phyloP scores from a whole-genome alignment of 2,797 vertebrate genomes.

The Mormyrops boulengeri region DNA sequence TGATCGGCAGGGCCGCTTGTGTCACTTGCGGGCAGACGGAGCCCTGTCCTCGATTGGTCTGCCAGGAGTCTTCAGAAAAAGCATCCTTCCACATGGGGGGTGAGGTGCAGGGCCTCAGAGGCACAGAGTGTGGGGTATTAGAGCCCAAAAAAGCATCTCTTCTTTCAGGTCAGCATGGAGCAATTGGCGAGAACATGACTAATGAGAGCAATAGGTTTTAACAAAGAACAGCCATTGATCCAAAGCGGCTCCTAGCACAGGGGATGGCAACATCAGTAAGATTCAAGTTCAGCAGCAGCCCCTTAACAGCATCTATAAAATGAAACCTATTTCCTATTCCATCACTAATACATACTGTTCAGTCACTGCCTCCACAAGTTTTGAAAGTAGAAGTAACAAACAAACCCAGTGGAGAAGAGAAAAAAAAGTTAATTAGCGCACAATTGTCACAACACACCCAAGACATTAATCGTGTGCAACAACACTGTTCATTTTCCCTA shows the following conservation, averaged over 20 bases:
- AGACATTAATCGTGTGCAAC: neutral
- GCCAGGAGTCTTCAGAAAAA: neutral
- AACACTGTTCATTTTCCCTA: neutral
- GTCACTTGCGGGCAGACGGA: neutral
- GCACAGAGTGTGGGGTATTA: neutral
- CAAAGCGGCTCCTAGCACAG: neutral
- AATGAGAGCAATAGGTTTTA: neutral
- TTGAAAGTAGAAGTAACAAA: neutral
- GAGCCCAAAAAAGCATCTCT: neutral
- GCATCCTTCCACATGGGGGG: no score
- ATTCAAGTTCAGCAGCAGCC: neutral
- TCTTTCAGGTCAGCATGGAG: neutral
- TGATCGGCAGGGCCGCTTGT: neutral
- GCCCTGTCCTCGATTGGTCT: neutral
- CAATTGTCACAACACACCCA: neutral
- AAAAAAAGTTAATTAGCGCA: neutral
- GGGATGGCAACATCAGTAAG: neutral
- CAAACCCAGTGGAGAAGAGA: neutral
- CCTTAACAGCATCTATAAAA: neutral
- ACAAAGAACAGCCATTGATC: neutral
- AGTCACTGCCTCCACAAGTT: neutral
- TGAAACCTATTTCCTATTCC: neutral
- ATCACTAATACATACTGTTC: neutral
- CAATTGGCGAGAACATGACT: neutral
- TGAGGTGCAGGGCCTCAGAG: neutral